Evolutionary conservation across 2,888 invertebrate genomes (phyloP).

Genomic region (Rotaria sp.): DNA sequence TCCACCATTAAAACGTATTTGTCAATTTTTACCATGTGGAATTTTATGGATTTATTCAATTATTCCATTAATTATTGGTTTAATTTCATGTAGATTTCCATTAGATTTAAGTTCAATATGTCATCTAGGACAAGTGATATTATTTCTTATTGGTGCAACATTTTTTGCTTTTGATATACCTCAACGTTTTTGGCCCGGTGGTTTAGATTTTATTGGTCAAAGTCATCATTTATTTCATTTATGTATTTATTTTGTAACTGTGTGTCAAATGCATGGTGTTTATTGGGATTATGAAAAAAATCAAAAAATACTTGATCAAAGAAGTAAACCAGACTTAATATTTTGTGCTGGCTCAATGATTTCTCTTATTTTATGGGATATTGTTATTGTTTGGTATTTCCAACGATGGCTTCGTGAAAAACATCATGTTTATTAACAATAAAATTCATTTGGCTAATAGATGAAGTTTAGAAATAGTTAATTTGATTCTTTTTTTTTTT

Average conservation of each 20-base stretch:
- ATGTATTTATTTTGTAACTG: conserved; percentile 35
- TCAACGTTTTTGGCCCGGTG: conserved; percentile 38
- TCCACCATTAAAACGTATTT: conserved; percentile 39
- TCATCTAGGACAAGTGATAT: conserved; percentile 29
- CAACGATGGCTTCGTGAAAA: background rate
- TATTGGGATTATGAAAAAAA: conserved; percentile 29
- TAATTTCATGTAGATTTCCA: background rate
- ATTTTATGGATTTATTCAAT: conserved; percentile 33
- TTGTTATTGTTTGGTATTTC: background rate
- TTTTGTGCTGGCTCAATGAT: background rate
- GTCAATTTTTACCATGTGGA: conserved; percentile 37
- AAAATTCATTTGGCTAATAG: background rate
- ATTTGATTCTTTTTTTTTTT: background rate
- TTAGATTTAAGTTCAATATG: background rate
- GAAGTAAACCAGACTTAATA: background rate
- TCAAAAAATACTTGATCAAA: conserved; percentile 10
- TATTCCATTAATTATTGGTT: background rate
- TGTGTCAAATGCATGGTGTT: conserved; percentile 34
- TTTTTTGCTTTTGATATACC: conserved; percentile 38
- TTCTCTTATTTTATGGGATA: background rate
- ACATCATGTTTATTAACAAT: background rate
- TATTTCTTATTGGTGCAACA: conserved; percentile 33
- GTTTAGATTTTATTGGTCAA: conserved; percentile 36
- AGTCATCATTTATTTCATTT: conserved; percentile 39
- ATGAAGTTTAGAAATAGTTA: background rate